Base-by-base conservation (phyloP, 2,888 invertebrate species). In the Caenorhabditis sinica region DNA sequence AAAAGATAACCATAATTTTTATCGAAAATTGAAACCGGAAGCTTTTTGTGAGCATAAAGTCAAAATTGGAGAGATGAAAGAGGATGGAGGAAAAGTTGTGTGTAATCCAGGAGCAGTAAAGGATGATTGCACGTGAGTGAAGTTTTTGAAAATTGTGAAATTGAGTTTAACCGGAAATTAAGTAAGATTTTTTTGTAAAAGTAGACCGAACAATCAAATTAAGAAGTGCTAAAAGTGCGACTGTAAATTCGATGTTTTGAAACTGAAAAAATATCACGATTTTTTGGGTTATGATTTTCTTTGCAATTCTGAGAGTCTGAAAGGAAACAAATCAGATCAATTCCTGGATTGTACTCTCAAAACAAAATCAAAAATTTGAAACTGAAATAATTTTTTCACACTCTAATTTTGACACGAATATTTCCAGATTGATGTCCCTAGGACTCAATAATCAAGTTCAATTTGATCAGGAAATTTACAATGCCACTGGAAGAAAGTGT, bases 61-160 rank as follows among this genome's bases (percentile, higher is more conserved):
- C 11, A 71, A 73, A 49, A 36, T 86, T 45, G 86, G 86, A n/a
- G 84, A 69, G 17, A 66, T 33, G 11, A 56, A 56, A 28, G 82
- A 73, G 6, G 86, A 86, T 60, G 86, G 86, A 17, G 86, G 86
- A 9, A 86, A 86, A 33, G 58, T 84, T 56, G 82, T 82, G n/a
- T 84, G 84, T 33, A 56, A 72, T 43, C 86, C 86, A 23, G 28
- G 36, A 6, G 56, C 36, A 43, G 75, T 73, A 13, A 72, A 60
- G 40, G 61, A 72, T 0, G 66, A 77, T 60, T 83, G 82, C 53
- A 74, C 71, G 75, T 79, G 45, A 51, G 77, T 77, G 61, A 17
- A 25, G 40, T 20, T n/a, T 51, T 51, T 51, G 6, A 3, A 2
- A 45, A 45, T 15, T 3, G 13, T 5, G 45, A 45, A 36, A 63